Evolutionary conservation across 2,797 vertebrate genomes (phyloP), one percentile per base, ranked within the genome.

Genomic region (Xiphophorus birchmanni): DNA sequence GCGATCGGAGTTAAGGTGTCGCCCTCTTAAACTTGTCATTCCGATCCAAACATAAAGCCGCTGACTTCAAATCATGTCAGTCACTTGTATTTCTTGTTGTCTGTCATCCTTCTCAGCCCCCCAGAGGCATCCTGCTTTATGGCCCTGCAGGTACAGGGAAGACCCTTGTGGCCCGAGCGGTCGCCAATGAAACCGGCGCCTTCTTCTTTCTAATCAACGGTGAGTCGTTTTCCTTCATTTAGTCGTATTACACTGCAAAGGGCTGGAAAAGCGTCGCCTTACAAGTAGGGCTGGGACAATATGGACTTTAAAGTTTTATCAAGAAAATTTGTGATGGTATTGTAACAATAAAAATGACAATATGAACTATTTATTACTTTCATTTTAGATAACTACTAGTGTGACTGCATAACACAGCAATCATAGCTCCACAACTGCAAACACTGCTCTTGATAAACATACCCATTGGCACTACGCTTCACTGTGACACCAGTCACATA

Each of bases 1-100:
- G 97, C 98, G 54, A 99, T 99, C 52, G 97, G 97, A 54, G 97
- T 99, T 76, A 99, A 98, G 97, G 98, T 98, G 85, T 92, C 86
- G 26, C 8, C 37, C 52, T 63, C 52, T 83, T 52, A 69, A 48
- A 79, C 60, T 18, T 21, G 65, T n/a, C 23, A 8, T 17, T 21
- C 4, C 8, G 35, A 63, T 67, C 11, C 48, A 67, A 15, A n/a
- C 42, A 40, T 10, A 6, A 40, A n/a, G 44, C 18, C 2, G 17
- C 40, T 17, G 13, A 69, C 10, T 42, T 75, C 50, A 44, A 26
- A 74, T 77, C 67, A 9, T 44, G 77, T 35, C 0, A 9, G 5
- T 26, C 3, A 26, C 56, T 78, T 80, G 0, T 76, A 44, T 74
- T 45, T 11, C 42, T 45, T 58, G 50, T 69, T 80, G 29, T 56